Evolutionary conservation across 2,113 vertebrate species (phyloP), one percentile per base, ranked within the genome.

Genomic region (Carassius carassius): DNA sequence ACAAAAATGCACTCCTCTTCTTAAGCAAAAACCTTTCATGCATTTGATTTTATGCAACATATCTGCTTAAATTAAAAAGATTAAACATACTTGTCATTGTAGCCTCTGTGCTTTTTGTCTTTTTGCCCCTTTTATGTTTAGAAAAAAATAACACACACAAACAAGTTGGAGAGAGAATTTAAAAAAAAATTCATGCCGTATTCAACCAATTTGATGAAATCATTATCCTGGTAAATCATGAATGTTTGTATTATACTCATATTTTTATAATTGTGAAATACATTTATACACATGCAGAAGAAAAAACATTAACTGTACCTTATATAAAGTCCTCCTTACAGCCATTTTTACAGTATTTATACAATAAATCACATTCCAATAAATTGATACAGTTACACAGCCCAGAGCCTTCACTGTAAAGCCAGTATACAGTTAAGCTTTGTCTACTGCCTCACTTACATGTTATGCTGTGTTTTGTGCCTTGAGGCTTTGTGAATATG

Each of bases 401-500:
- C 44, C 60, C 14, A 6, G n/a, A n/a, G 37, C 37, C 49, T 37
- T 37, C 81, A 23, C 2, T 54, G 79, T 19, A 35, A 51, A 80
- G 47, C 21, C 49, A 10, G 23, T 82, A 54, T 54, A 82, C 81
- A 72, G 49, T 82, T 29, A 58, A 58, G 29, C 29, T 54, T 58
- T 72, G 81, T 82, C 47, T 58, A 25, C 54, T 72, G 29, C 32
- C 32, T 56, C 29, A 58, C 65, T 12, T 41, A 72, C 81, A 82
- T 82, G 49, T 72, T 72, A 16, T 25, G 84, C 75, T 51, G 49
- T 58, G 32, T 58, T 84, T 14, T 67, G n/a, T 83, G 84, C 88
- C 91, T 91, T 90, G 81, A 83, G 89, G 92, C 82, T 77, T 91
- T 91, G 82, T 80, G 72, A 86, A 67, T 89, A 94, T 91, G 78